Percentiles rank a stretch among this genome's conserved stretches.
Conservation (phyloP, 64 coral and sea anemone species). For the Trachythela sp. region DNA sequence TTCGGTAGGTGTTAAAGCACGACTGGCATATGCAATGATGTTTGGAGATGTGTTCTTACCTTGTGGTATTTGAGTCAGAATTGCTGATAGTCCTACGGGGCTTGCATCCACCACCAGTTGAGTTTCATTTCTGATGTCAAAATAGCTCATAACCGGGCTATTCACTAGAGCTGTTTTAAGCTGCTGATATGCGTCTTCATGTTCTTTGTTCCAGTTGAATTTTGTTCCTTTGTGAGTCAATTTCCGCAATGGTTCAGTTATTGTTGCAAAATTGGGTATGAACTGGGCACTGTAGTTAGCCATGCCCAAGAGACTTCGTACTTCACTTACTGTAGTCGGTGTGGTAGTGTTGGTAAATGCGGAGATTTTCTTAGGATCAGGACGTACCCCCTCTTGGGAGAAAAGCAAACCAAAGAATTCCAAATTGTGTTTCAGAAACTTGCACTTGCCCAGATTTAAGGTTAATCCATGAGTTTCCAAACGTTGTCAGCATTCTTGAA, state of each 20-base stretch:
- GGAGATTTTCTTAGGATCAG: no score
- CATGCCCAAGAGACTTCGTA: no score
- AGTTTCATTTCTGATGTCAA: background rate
- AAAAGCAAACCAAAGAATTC: background rate
- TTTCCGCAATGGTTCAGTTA: background rate
- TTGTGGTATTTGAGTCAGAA: background rate
- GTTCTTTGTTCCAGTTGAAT: background rate
- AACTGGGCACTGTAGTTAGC: background rate
- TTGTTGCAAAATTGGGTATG: background rate
- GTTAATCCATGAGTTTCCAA: background rate
- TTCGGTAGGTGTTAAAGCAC: no score
- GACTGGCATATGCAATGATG: conserved; percentile 21
- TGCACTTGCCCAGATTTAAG: background rate
- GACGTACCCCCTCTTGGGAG: background rate
- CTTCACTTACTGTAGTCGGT: no score
- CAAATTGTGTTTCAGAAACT: background rate
- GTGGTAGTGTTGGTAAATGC: no score
- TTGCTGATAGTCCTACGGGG: background rate
- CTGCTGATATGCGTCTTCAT: background rate
- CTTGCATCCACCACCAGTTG: background rate
- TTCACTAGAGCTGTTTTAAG: background rate
- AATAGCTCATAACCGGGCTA: background rate
- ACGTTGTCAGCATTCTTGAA: background rate
- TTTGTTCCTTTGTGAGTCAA: background rate
- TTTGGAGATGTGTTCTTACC: background rate